A percentile compares a stretch with the other conserved stretches of the same genome.
phyloP scores from a whole-genome alignment of 2,797 vertebrate species.

The Pseudotriccus pelzelni region DNA sequence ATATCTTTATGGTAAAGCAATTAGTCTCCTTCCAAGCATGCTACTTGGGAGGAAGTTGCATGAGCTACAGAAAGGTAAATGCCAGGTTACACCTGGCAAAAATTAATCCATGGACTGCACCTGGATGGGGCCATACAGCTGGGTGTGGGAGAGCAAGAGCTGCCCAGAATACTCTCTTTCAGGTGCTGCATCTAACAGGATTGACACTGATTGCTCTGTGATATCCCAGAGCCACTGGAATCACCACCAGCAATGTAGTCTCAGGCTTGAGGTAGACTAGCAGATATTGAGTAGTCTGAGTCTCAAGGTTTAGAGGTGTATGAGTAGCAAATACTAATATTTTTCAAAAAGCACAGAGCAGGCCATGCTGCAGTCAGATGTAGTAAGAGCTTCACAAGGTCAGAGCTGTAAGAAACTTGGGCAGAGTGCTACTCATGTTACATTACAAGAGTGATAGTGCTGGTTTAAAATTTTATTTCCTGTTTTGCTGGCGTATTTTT shows the following conservation, averaged over 20 bases:
- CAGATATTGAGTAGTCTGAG: background rate
- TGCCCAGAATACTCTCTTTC: background rate
- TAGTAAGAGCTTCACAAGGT: background rate
- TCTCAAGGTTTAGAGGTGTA: background rate
- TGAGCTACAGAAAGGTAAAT: background rate
- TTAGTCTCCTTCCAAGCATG: background rate
- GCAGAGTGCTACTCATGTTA: background rate
- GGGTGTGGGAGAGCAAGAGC: background rate
- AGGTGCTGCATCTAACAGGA: background rate
- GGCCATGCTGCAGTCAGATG: accelerated
- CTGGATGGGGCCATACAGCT: background rate
- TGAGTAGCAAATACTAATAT: background rate
- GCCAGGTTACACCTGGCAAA: background rate
- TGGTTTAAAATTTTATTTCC: constrained; percentile 26
- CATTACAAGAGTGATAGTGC: background rate
- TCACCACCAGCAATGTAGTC: accelerated
- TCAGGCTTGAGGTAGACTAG: background rate
- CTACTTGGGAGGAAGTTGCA: accelerated
- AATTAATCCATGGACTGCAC: background rate
- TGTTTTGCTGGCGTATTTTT: constrained; percentile 23
- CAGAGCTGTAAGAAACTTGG: background rate
- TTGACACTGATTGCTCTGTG: accelerated
- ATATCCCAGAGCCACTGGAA: accelerated
- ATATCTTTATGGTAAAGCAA: background rate
- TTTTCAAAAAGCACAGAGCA: background rate